These are phyloP conservation scores for Apamea monoglypha DNA, from an alignment of 2,888 invertebrate genomes.

Conservation along the genomic window DNA sequence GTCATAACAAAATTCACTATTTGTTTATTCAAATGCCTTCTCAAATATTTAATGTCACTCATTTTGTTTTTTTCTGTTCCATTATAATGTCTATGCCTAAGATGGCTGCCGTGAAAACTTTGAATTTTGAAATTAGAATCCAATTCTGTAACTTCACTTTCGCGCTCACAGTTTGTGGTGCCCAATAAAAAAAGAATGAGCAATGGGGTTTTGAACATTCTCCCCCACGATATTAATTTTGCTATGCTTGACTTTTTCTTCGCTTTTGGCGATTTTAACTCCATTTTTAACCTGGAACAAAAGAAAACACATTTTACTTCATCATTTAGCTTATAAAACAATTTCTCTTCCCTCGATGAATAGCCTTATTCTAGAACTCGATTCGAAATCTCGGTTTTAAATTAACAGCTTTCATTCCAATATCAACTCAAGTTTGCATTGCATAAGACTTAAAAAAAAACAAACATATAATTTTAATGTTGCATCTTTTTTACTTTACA, in stretches of 20 bases:
- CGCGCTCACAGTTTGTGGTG: conserved; percentile 82
- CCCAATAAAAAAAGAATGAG: conserved; percentile 83
- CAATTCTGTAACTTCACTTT: conserved; percentile 74
- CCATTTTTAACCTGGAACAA: conserved; percentile 84
- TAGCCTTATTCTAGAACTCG: neutral
- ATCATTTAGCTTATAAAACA: neutral
- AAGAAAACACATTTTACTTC: conserved; percentile 16
- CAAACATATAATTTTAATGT: neutral
- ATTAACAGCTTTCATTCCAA: neutral
- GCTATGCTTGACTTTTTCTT: conserved; percentile 83
- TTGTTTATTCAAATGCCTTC: conserved; percentile 83
- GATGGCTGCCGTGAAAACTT: conserved; percentile 59
- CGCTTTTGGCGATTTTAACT: conserved; percentile 85
- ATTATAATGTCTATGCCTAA: conserved; percentile 78
- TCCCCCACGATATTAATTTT: conserved; percentile 81
- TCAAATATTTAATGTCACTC: conserved; percentile 84
- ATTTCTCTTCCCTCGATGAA: neutral
- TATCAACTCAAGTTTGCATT: no score
- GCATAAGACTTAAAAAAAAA: no score
- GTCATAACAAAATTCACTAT: conserved; percentile 92
- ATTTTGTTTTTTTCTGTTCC: conserved; percentile 74
- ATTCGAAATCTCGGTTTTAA: neutral
- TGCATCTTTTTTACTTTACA: neutral
- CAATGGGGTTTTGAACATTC: conserved; percentile 82
- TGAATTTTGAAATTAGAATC: conserved; percentile 65